phyloP scores from a whole-genome alignment of 2,113 vertebrate species.

The Pterocles burchelli region DNA sequence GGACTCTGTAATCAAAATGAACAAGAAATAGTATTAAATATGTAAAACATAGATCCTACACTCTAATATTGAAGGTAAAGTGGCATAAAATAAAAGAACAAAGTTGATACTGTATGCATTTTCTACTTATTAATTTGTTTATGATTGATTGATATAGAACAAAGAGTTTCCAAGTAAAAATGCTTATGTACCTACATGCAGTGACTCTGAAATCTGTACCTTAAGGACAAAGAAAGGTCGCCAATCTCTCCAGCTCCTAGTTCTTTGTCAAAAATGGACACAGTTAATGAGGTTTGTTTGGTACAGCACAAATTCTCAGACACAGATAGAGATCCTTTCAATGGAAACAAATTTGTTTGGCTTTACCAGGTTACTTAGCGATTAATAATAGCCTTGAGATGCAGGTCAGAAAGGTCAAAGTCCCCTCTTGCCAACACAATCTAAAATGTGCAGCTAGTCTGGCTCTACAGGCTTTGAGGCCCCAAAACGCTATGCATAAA shows the following conservation, averaged over 20 bases:
- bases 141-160: conserved; percentile 30
- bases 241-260: conserved; percentile 77
- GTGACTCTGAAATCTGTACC: conserved; percentile 73
- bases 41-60: not conserved
- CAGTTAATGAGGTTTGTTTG: conserved; percentile 96
- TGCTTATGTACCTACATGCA: conserved; percentile 56
- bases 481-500: conserved; percentile 71
- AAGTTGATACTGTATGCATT: not conserved
- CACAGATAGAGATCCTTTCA: conserved; percentile 97
- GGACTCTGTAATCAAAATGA: not conserved
- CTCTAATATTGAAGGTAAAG: not conserved
- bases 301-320: conserved; percentile 90
- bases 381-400: conserved; percentile 93
- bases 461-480: conserved; percentile 46
- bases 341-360: conserved; percentile 98
- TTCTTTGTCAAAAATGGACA: conserved; percentile 89
- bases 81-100: conserved; percentile 20
- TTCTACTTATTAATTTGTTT: conserved; percentile 33
- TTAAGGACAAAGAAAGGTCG: conserved; percentile 87
- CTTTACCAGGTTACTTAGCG: conserved; percentile 93
- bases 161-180: conserved; percentile 59
- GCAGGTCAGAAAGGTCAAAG: conserved; percentile 86
- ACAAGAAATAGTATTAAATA: not conserved
- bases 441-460: conserved; percentile 68
- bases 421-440: conserved; percentile 71